phyloP scores from a whole-genome alignment of 2,888 invertebrate species.

The Acanthopleura granulata region DNA sequence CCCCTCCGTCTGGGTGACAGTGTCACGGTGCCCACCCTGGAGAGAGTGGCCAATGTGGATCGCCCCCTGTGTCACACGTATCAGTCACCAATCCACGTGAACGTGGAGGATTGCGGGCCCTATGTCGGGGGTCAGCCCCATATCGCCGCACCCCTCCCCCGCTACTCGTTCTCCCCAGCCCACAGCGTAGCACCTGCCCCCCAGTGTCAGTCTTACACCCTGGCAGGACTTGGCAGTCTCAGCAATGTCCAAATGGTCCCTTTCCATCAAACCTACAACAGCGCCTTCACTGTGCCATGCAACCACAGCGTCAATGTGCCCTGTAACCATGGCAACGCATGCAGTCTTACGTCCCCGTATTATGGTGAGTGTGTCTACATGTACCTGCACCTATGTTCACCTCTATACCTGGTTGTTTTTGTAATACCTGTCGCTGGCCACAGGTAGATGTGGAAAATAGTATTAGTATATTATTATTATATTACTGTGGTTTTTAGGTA shows the following conservation, averaged over 20 bases:
- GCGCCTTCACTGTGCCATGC: slow-evolving; percentile 49
- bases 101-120: slow-evolving; percentile 25
- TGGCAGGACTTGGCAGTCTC: slow-evolving; percentile 45
- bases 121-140: slow-evolving; percentile 34
- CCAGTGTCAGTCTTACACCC: slow-evolving; percentile 50
- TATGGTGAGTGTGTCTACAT: not conserved
- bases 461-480: too few species aligned
- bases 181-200: slow-evolving; percentile 36
- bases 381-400: too few species aligned
- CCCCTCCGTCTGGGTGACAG: not conserved
- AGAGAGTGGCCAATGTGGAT: not conserved
- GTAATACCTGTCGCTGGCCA: too few species aligned
- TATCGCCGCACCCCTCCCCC: slow-evolving; percentile 28
- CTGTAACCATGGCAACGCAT: slow-evolving; percentile 13
- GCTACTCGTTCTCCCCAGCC: slow-evolving; percentile 26
- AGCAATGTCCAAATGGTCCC: slow-evolving; percentile 37
- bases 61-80: not conserved
- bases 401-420: too few species aligned
- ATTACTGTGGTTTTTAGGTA: too few species aligned
- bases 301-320: slow-evolving; percentile 31
- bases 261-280: slow-evolving; percentile 42
- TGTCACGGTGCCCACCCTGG: not conserved
- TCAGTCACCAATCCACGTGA: slow-evolving; percentile 11
- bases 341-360: slow-evolving; percentile 1
- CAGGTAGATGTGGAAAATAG: too few species aligned